These are phyloP conservation scores for Cactoblastis cactorum DNA, from an alignment of 2,888 invertebrate genomes.

Conservation along the genomic window DNA sequence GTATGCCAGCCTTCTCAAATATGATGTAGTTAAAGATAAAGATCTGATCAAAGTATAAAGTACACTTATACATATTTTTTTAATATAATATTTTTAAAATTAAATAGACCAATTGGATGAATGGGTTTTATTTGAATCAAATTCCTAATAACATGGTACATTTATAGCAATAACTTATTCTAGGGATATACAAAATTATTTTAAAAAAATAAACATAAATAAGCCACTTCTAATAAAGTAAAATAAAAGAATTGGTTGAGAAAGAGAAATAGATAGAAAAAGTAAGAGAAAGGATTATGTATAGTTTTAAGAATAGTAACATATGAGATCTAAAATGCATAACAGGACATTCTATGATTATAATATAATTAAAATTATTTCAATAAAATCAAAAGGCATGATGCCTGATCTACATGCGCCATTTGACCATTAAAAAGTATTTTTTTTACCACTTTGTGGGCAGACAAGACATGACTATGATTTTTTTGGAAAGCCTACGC, in stretches of 20 bases:
- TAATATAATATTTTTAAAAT: not conserved
- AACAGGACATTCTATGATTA: not conserved
- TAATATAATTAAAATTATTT: not conserved
- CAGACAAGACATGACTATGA: too few species aligned
- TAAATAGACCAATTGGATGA: not conserved
- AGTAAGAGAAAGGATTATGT: not conserved
- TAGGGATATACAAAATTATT: slow-evolving; percentile 3
- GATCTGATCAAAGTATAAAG: slow-evolving; percentile 74
- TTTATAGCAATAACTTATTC: slow-evolving; percentile 8
- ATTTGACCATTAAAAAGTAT: not conserved
- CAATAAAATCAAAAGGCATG: not conserved
- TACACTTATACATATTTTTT: not conserved
- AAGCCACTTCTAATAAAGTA: not conserved
- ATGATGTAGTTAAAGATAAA: slow-evolving; percentile 80
- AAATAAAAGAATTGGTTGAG: not conserved
- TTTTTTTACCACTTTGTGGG: too few species aligned
- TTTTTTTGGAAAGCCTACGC: too few species aligned
- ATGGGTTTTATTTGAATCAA: slow-evolving; percentile 9
- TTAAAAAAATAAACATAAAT: not conserved
- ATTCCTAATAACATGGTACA: slow-evolving; percentile 4
- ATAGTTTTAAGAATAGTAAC: not conserved
- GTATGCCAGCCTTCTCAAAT: slow-evolving; percentile 87
- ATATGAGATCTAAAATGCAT: not conserved
- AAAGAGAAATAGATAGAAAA: not conserved
- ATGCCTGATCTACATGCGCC: too few species aligned